phyloP scores from a whole-genome alignment of 2,113 vertebrate species.

The Dissostichus mawsoni region DNA sequence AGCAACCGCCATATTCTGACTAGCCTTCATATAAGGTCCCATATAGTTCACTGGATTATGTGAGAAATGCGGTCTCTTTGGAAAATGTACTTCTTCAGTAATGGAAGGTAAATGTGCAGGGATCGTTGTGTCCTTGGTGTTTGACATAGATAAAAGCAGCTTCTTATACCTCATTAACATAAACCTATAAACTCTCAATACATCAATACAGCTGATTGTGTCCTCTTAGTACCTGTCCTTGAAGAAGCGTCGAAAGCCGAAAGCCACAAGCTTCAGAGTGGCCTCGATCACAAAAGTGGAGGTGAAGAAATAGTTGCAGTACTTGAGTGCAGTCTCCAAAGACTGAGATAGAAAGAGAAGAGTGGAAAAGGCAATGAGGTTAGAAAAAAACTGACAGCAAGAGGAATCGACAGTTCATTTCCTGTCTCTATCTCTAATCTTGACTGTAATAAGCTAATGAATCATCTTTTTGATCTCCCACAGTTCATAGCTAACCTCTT shows the following conservation, averaged over 20 bases:
- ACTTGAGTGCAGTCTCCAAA: slow-evolving; percentile 95
- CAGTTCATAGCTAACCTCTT: background rate
- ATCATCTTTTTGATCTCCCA: background rate
- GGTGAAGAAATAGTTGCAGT: slow-evolving; percentile 99
- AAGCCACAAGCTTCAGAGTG: slow-evolving; percentile 94
- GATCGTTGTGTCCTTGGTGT: too few species aligned
- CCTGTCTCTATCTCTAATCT: background rate
- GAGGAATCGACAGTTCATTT: background rate
- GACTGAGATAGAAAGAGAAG: slow-evolving; percentile 83
- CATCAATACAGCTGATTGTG: too few species aligned
- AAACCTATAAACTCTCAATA: too few species aligned
- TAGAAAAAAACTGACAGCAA: background rate
- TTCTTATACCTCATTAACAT: too few species aligned
- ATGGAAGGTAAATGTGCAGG: too few species aligned
- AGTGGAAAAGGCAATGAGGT: slow-evolving; percentile 19
- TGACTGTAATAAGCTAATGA: background rate
- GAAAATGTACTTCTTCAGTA: too few species aligned
- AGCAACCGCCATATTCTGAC: too few species aligned
- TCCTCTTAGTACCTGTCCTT: slow-evolving; percentile 90
- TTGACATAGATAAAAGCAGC: too few species aligned
- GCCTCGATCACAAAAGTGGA: slow-evolving; percentile 97
- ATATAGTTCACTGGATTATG: too few species aligned
- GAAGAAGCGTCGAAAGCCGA: slow-evolving; percentile 96
- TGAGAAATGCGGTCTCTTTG: too few species aligned
- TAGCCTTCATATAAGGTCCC: too few species aligned